phyloP scores from a whole-genome alignment of 2,888 invertebrate genomes.

The Caenorhabditis doughertyi region DNA sequence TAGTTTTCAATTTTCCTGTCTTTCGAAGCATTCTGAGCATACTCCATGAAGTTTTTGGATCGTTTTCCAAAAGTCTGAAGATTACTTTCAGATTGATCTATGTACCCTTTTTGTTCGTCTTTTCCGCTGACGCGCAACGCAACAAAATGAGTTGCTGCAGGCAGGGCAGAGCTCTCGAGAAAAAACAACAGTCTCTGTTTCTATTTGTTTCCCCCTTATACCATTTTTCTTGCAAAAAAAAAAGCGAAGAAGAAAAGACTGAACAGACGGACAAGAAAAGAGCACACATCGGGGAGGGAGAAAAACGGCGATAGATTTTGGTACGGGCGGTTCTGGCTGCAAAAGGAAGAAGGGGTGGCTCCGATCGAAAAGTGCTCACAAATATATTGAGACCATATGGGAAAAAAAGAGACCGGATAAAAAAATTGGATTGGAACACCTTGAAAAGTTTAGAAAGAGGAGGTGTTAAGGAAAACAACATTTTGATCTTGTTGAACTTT shows the following conservation, averaged over 20 bases:
- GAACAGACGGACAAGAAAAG: conserved; percentile 28
- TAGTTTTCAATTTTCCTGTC: too few relatives aligned
- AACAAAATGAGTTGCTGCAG: conserved; percentile 4
- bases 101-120: conserved; percentile 20
- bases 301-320: neutral
- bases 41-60: neutral
- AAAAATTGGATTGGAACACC: neutral
- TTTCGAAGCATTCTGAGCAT: neutral
- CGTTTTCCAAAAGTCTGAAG: neutral
- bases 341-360: neutral
- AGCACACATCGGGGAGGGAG: neutral
- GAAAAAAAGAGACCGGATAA: neutral
- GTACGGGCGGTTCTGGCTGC: conserved; percentile 24
- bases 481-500: conserved; percentile 27
- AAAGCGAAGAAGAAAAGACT: conserved; percentile 2
- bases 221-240: conserved; percentile 43
- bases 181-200: conserved; percentile 48
- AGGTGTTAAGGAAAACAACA: neutral
- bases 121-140: conserved; percentile 6
- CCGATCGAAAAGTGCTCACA: conserved; percentile 31
- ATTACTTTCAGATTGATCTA: conserved; percentile 21
- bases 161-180: conserved; percentile 11
- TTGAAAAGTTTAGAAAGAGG: neutral
- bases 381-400: conserved; percentile 26
- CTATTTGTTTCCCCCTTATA: conserved; percentile 36